Evolutionary conservation across 2,113 vertebrate species (phyloP), one percentile per base, ranked within the genome.

Genomic region (Rafetus swinhoei): DNA sequence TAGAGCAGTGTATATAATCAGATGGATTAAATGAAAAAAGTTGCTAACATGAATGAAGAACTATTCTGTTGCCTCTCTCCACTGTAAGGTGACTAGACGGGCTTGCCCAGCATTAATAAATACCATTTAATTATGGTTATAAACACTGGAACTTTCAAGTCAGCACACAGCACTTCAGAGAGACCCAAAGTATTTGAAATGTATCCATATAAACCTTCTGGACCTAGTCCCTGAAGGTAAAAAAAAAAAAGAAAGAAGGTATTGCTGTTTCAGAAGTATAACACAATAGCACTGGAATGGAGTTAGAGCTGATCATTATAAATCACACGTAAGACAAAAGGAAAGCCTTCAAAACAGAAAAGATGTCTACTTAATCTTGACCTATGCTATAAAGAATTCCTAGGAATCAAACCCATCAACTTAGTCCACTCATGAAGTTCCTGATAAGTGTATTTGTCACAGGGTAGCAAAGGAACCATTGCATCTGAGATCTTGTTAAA

Each of bases 291-390:
- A 21, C 11, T n/a, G 45, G 65, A 39, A 57, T 80, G n/a, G 55
- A 56, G 84, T 45, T 74, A 80, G 35, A 84, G 79, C 54, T 32
- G 9, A 91, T 19, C 50, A 35, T 32, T 65, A 62, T 79, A 85
- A 90, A 79, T 91, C 25, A 94, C 45, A 39, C 29, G 19, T 50
- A 74, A 81, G 90, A 90, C 77, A 65, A 81, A 24, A 27, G 35
- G 13, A 86, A 91, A 81, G 21, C 18, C 45, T 39, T 53, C 79
- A 77, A 82, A 69, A 25, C 9, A 5, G 16, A 14, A 54, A 53
- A 81, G 3, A 84, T 82, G 27, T 76, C 18, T 56, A 85, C 88
- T 90, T 55, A 57, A 57, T 83, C n/a, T 54, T 96, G 76, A 89
- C 32, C 53, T 88, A 55, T 76, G 39, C 13, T 62, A 85, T 65